Evolutionary conservation across 2,888 invertebrate genomes (phyloP), one percentile per base, ranked within the genome.

Genomic region (Drosophila merina): DNA sequence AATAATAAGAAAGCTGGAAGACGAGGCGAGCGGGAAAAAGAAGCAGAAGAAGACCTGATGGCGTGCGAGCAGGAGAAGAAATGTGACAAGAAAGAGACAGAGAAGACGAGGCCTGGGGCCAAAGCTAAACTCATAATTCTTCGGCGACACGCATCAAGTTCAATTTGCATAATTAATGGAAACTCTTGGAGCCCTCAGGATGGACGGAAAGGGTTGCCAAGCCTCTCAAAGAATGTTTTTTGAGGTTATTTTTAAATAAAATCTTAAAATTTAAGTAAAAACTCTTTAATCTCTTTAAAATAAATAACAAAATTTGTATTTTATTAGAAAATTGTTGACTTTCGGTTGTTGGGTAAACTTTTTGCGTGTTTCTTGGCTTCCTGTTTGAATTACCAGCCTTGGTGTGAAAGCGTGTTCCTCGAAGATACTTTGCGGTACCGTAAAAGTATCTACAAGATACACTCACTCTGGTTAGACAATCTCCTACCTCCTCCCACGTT

Each of bases 121-220:
- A 40, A 59, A 62, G 78, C 78, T 59, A 44, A 33, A 38, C 45
- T 49, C 55, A 87, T 77, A 78, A 71, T 74, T 86, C 66, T 66
- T 69, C 69, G 74, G 59, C 73, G 87, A 81, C 85, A 84, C 87
- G 86, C 85, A 82, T 85, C 87, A 81, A 76, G 62, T 86, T 79
- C 62, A 86, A 83, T 84, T 84, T 86, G 79, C 72, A 77, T 86
- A 86, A 84, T 84, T 84, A 84, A 84, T 86, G 86, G 79, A 77
- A 77, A 78, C 33, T 69, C 69, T 45, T 44, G 66, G 31, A 36
- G 31, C 36, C 51, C 52, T 47, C 14, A 26, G 47, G 67, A 25
- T 38, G n/a, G 31, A 25, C 38, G 10, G 31, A 7, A 25, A 64
- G 67, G 14, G 47, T 40, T 66, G 66, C 52, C 63, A 66, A 30